Conservation (phyloP, 2,888 invertebrate species). For the Phrixothrix hirtus region DNA sequence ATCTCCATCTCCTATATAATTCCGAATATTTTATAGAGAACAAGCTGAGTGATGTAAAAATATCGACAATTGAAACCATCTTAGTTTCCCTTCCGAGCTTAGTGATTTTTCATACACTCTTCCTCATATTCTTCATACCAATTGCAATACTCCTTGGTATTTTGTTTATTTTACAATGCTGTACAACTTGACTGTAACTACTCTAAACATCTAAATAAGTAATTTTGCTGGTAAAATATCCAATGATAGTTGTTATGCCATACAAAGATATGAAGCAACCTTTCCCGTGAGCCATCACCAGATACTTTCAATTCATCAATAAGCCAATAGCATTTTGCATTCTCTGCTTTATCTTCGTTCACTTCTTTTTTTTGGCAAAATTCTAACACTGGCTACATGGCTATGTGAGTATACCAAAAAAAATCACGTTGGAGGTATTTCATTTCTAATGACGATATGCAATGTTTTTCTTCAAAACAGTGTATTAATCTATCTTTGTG, state of each 20-base stretch:
- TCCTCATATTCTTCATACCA: neutral
- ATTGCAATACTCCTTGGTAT: slow-evolving; percentile 2
- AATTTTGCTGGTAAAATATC: no score
- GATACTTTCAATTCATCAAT: no score
- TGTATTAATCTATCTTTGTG: no score
- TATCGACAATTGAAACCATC: neutral
- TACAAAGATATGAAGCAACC: neutral
- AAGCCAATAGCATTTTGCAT: no score
- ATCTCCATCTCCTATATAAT: neutral
- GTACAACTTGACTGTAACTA: neutral
- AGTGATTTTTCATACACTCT: neutral
- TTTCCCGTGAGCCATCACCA: no score
- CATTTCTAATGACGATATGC: no score
- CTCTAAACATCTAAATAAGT: neutral
- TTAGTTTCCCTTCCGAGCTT: neutral
- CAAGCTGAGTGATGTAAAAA: neutral
- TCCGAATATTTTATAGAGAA: neutral
- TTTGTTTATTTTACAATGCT: neutral
- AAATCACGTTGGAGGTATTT: no score
- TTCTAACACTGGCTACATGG: no score
- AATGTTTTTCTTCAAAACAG: no score
- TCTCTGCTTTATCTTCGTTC: no score
- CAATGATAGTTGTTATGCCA: neutral
- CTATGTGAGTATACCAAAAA: no score
- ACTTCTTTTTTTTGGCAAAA: no score